These are phyloP conservation scores for Gorilla gorilla DNA, from an alignment of 2,113 vertebrate genomes.

Conservation along the genomic window DNA sequence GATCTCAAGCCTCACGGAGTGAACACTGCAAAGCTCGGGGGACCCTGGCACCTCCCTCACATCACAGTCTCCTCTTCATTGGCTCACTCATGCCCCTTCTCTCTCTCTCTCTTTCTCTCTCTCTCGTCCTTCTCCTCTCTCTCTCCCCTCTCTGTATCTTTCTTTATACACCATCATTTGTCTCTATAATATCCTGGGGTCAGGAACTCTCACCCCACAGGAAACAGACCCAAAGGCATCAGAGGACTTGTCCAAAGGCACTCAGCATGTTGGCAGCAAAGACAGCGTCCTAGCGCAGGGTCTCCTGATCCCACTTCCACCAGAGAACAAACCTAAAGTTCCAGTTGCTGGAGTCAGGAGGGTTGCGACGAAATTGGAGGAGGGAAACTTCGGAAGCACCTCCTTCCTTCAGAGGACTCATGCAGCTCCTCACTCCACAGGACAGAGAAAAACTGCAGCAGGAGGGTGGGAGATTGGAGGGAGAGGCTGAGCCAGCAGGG, in stretches of 20 bases:
- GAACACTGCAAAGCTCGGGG: neutral
- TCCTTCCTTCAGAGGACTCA: neutral
- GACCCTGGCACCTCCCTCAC: neutral
- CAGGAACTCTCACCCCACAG: neutral
- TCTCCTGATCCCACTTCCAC: neutral
- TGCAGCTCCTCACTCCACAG: neutral
- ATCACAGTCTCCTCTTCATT: neutral
- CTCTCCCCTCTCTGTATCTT: neutral
- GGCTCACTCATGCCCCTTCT: neutral
- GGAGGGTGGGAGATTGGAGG: neutral
- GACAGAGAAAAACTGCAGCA: neutral
- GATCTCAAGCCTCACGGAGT: neutral
- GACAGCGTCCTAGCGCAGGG: neutral
- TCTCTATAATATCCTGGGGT: neutral
- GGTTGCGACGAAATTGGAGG: neutral
- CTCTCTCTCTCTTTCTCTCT: neutral
- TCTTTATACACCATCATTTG: neutral
- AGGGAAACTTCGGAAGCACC: accelerated
- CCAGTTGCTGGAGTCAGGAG: no score
- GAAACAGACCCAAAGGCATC: neutral
- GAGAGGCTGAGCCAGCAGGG: neutral
- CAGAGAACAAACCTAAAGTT: neutral
- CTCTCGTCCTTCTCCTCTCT: neutral
- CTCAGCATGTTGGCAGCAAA: neutral
- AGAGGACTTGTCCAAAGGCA: neutral